Base-by-base conservation (phyloP, 2,797 vertebrate species). In the Argentina silus region DNA sequence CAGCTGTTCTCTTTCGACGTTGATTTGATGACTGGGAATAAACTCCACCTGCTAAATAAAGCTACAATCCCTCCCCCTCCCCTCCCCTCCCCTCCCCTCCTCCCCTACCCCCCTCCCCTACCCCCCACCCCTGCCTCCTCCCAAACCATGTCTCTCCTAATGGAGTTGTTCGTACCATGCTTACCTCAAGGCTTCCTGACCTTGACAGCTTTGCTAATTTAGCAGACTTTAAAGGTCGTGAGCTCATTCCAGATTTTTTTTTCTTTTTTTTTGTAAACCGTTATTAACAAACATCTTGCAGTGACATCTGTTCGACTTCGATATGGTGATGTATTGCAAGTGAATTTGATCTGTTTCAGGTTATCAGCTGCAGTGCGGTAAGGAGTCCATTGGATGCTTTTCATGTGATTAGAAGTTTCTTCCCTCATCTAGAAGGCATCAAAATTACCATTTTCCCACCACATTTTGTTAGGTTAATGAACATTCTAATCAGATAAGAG, bases 1-100 rank as follows among this genome's bases (percentile, higher is more conserved):
- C 92, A 93, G 92, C 91, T 75, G 27, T 91, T 93, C 78, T 75
- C 69, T 77, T 77, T 42, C 59, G 3, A 79, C 76, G 82, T 79
- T 84, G 79, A 91, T 90, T 88, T 93, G 92, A 93, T 93, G 92
- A 93, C 87, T 77, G 75, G 72, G 90, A 88, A 89, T 85, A 92
- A 93, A 93, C 76, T 90, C 88, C 92, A 91, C 81, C 89, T 90
- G 91, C 92, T 94, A 93, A 92, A 93, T 90, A 91, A 91, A 92
- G 83, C 79, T 70, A 36, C 69, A 36, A 36, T 6, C 65, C 23
- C 67, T 36, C 59, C 70, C 42, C 53, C 44, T 55, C 42, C 56
- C 48, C 27, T 43, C 55, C 64, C 72, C 65, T 7, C 62, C 64
- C 51, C 62, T 56, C 65, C 73, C 27, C 74, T 1, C 64, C 42